These are phyloP conservation scores for Mizuhopecten yessoensis DNA, from an alignment of 1,140 invertebrate genomes.

Conservation along the genomic window DNA sequence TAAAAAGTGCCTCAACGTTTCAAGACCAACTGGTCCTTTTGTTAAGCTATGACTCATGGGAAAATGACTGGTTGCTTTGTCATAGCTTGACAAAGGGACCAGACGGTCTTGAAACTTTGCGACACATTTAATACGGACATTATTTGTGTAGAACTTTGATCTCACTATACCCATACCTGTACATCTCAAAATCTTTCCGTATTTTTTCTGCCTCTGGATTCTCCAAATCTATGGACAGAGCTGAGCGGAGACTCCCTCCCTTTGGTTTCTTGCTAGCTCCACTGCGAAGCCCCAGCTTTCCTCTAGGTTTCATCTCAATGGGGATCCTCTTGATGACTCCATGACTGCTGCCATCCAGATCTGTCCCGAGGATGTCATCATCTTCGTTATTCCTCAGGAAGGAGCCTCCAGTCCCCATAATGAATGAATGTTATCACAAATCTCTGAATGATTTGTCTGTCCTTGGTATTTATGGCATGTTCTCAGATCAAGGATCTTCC, in stretches of 20 bases:
- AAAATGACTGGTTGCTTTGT: too few relatives aligned
- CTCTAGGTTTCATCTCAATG: conserved; percentile 82
- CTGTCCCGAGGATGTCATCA: conserved; percentile 80
- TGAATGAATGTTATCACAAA: conserved; percentile 44
- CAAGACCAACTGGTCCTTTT: too few relatives aligned
- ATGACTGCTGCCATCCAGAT: conserved; percentile 77
- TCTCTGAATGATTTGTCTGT: conserved; percentile 23
- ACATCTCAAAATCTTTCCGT: conserved; percentile 83
- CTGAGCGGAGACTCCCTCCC: conserved; percentile 81
- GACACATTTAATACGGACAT: too few relatives aligned
- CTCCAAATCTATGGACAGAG: conserved; percentile 82
- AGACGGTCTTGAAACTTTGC: too few relatives aligned
- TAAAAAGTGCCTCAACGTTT: too few relatives aligned
- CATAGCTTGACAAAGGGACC: too few relatives aligned
- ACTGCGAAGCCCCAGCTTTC: conserved; percentile 78
- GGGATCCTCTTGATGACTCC: conserved; percentile 82
- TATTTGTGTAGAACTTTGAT: too few relatives aligned
- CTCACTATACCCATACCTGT: too few relatives aligned
- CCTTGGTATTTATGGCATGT: not conserved
- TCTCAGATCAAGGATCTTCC: not conserved
- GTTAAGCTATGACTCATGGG: too few relatives aligned
- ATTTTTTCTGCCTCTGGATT: conserved; percentile 82
- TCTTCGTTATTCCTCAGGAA: conserved; percentile 79
- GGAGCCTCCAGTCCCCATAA: conserved; percentile 80
- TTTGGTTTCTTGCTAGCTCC: conserved; percentile 76